Evolutionary conservation across 2,797 vertebrate species (phyloP).

Genomic region (Nothura maculosa): DNA sequence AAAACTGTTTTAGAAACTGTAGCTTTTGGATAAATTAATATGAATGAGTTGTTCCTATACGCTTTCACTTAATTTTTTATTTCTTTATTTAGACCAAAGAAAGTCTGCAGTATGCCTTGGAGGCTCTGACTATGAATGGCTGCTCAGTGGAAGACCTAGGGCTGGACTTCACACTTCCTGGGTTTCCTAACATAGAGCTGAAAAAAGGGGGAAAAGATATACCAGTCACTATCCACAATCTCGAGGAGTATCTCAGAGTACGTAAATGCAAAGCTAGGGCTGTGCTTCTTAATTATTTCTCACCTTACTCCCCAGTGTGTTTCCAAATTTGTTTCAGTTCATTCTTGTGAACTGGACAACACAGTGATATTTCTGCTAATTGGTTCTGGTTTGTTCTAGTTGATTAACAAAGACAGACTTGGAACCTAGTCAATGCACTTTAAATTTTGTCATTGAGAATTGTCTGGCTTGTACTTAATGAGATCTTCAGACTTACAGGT

Average conservation of each 20-base stretch:
- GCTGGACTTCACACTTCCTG: constrained; percentile 97
- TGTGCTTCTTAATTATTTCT: not conserved
- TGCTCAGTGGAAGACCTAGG: constrained; percentile 98
- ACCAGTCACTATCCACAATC: constrained; percentile 96
- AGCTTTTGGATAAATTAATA: not conserved
- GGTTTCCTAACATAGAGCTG: constrained; percentile 97
- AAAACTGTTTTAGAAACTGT: not conserved
- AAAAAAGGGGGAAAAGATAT: constrained; percentile 98
- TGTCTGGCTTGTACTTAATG: not conserved
- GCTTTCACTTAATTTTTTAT: not conserved
- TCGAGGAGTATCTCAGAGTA: constrained; percentile 98
- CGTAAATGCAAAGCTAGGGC: constrained; percentile 6
- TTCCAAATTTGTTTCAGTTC: not conserved
- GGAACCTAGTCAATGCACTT: not conserved
- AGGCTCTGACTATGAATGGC: constrained; percentile 98
- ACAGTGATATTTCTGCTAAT: not conserved
- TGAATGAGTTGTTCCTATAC: constrained; percentile 7
- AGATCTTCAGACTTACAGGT: not conserved
- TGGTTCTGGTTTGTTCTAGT: not conserved
- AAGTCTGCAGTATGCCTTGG: constrained; percentile 94
- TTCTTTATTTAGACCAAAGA: constrained; percentile 89
- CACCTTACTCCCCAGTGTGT: not conserved
- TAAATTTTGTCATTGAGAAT: not conserved
- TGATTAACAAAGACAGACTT: not conserved
- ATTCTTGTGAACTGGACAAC: not conserved